Conservation (phyloP, 2,888 invertebrate species). For the Portevinia maculata region DNA sequence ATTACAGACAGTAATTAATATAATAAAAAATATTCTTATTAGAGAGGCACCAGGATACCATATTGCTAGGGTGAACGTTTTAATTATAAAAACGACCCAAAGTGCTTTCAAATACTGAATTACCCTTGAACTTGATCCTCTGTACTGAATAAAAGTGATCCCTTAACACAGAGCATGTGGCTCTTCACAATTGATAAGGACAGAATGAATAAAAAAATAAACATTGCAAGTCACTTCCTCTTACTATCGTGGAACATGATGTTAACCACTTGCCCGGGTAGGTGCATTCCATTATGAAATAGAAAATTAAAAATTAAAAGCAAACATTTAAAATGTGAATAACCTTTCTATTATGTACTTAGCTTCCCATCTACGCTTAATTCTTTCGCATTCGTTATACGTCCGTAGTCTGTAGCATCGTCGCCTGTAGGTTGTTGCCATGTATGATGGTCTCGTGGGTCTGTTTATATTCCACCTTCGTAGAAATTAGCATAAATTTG, state of each 20-base stretch:
- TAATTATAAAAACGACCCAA: slow-evolving; percentile 53
- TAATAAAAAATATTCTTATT: slow-evolving; percentile 13
- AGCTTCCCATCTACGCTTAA: slow-evolving; percentile 23
- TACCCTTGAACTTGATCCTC: slow-evolving; percentile 63
- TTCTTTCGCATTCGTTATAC: slow-evolving; percentile 15
- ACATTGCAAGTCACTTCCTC: neutral
- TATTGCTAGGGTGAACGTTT: slow-evolving; percentile 28
- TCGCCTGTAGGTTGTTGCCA: slow-evolving; percentile 16
- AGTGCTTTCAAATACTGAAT: slow-evolving; percentile 56
- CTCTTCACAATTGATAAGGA: neutral
- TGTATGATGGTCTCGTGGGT: slow-evolving; percentile 38
- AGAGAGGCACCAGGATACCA: neutral
- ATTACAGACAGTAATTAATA: slow-evolving; percentile 63
- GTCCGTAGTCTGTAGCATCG: neutral
- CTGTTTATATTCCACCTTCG: slow-evolving; percentile 70
- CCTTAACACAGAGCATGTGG: neutral
- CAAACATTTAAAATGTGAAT: slow-evolving; percentile 70
- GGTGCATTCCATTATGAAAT: slow-evolving; percentile 39
- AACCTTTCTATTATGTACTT: slow-evolving; percentile 60
- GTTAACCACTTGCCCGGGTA: slow-evolving; percentile 47
- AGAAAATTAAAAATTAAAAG: slow-evolving; percentile 70
- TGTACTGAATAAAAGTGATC: slow-evolving; percentile 23
- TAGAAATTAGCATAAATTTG: slow-evolving; percentile 70
- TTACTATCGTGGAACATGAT: slow-evolving; percentile 21
- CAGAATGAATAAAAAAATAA: neutral